Evolutionary conservation across 2,113 vertebrate species (phyloP).

Genomic region (Rhinolophus sinicus): DNA sequence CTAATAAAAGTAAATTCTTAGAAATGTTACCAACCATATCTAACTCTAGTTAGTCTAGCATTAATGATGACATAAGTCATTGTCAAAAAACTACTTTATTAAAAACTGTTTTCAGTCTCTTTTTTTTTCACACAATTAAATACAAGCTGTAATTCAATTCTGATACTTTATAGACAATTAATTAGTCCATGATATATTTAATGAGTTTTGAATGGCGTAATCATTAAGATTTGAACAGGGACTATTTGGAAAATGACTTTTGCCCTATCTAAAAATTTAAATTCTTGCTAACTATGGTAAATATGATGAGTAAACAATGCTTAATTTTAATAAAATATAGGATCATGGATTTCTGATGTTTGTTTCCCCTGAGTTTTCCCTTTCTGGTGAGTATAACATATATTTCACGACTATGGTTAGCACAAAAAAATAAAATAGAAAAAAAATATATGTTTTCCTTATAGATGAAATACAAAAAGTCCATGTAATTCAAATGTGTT

Average conservation of each 20-base stretch:
- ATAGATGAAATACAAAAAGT: not conserved
- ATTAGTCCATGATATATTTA: not conserved
- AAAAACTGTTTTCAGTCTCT: not conserved
- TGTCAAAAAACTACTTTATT: not conserved
- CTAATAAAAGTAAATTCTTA: not conserved
- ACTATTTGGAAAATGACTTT: not conserved
- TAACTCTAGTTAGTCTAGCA: not conserved
- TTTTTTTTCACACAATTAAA: conserved; percentile 14
- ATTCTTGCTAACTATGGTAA: not conserved
- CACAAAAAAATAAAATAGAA: not conserved
- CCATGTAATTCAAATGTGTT: not conserved
- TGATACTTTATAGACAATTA: not conserved
- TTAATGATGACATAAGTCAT: not conserved
- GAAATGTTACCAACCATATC: not conserved
- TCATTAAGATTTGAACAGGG: not conserved
- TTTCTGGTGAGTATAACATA: not conserved
- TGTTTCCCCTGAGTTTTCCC: not conserved
- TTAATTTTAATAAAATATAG: not conserved
- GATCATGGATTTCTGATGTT: not conserved
- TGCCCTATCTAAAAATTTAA: not conserved
- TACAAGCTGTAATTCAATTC: not conserved
- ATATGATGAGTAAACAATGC: not conserved
- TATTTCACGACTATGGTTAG: not conserved
- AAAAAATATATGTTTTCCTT: not conserved
- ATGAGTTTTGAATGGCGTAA: not conserved